phyloP scores from a whole-genome alignment of 2,888 invertebrate species.

The Fragum sueziense region DNA sequence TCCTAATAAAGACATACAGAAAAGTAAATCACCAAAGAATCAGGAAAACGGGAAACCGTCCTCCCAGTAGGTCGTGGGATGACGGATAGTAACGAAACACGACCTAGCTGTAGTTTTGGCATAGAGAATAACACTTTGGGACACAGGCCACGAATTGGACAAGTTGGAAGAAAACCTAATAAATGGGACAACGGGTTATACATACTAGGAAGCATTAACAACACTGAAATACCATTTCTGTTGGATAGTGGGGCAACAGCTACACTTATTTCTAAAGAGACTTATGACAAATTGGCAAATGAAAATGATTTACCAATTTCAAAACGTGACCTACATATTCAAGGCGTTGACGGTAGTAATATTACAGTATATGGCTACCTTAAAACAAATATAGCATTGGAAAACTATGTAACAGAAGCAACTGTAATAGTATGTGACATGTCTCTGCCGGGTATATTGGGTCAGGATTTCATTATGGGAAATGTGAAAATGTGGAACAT shows the following conservation, averaged over 20 bases:
- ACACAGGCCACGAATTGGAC: not conserved
- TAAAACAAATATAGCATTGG: constrained; percentile 1
- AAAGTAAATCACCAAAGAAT: not conserved
- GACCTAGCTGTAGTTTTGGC: not conserved
- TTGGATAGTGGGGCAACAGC: constrained; percentile 44
- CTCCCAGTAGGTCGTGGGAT: not conserved
- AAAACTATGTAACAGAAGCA: not conserved
- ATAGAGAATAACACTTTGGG: not conserved
- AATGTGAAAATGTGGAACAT: constrained; percentile 27
- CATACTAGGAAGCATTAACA: too few species aligned
- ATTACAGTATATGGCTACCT: constrained; percentile 12
- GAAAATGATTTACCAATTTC: not conserved
- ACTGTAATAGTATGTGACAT: constrained; percentile 35
- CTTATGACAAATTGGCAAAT: constrained; percentile 1
- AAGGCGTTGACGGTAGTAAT: constrained; percentile 22
- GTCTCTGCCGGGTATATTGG: constrained; percentile 20
- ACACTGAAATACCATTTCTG: constrained; percentile 4
- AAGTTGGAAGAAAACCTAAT: not conserved
- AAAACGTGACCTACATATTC: not conserved
- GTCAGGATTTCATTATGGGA: constrained; percentile 42
- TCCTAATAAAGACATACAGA: not conserved
- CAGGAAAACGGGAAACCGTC: constrained; percentile 4
- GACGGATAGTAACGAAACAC: not conserved
- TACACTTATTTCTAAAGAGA: constrained; percentile 32
- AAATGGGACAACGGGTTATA: too few species aligned